Evolutionary conservation across 2,797 vertebrate species (phyloP).

Genomic region (Diplodus sargus): DNA sequence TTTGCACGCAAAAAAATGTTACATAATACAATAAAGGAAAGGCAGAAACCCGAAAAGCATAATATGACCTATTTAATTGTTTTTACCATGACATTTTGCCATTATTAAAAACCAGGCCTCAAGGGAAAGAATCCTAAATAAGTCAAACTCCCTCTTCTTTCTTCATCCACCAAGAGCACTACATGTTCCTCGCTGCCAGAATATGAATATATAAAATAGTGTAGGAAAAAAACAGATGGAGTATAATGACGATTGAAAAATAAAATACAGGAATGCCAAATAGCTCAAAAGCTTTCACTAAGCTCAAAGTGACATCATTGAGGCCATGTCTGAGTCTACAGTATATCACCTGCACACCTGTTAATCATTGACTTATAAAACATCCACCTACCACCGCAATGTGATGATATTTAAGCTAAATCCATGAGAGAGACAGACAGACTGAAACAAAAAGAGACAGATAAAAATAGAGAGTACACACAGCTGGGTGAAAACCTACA

Average conservation of each 20-base stretch:
- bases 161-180: neutral
- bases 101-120: neutral
- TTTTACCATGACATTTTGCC: neutral
- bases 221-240: neutral
- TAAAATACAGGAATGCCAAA: neutral
- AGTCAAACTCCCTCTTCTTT: neutral
- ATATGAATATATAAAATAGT: neutral
- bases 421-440: neutral
- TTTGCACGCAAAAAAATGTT: too few species aligned
- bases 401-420: neutral
- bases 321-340: neutral
- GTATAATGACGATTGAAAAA: neutral
- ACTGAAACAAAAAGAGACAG: neutral
- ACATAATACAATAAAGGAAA: too few species aligned
- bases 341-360: neutral
- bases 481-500: conserved; percentile 12
- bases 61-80: neutral
- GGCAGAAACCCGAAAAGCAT: too few species aligned
- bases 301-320: neutral
- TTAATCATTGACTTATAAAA: conserved; percentile 44
- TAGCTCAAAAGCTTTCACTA: neutral
- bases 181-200: neutral
- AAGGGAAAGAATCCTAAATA: neutral
- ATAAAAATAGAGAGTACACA: neutral
- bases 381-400: neutral